Evolutionary conservation across 2,797 vertebrate genomes (phyloP).

Genomic region (Semotilus atromaculatus): DNA sequence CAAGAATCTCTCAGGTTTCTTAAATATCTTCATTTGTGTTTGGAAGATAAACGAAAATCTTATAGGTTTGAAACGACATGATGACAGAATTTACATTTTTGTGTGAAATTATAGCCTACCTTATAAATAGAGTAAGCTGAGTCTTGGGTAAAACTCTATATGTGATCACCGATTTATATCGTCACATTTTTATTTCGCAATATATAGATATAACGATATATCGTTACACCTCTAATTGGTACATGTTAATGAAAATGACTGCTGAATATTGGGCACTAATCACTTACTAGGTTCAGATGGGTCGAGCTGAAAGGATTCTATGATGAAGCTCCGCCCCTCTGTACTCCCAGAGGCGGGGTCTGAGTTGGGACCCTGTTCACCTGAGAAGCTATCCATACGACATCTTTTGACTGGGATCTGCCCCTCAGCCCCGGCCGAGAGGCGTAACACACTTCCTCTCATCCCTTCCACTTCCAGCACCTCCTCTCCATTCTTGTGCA

Average conservation of each 20-base stretch:
- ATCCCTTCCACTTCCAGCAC: constrained; percentile 25
- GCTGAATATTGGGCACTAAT: background rate
- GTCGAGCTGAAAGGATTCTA: constrained; percentile 56
- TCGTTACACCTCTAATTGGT: background rate
- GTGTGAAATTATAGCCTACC: background rate
- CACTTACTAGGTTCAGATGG: constrained; percentile 75
- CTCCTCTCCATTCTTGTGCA: constrained; percentile 60
- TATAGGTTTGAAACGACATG: background rate
- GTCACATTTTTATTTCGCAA: background rate
- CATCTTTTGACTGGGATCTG: background rate
- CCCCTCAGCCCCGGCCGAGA: constrained; percentile 59
- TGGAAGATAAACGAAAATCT: background rate
- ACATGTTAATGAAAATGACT: background rate
- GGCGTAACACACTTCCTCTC: constrained; percentile 69
- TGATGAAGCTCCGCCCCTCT: constrained; percentile 53
- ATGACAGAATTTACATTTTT: background rate
- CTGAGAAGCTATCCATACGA: constrained; percentile 31
- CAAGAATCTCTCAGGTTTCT: background rate
- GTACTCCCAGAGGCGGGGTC: constrained; percentile 47
- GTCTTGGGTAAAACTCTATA: background rate
- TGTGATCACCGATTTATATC: background rate
- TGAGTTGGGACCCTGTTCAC: constrained; percentile 45
- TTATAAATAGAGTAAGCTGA: background rate
- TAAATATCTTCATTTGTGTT: background rate
- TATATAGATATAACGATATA: background rate